Base-by-base conservation (phyloP, 2,113 vertebrate genomes). In the Atrichornis clamosus region DNA sequence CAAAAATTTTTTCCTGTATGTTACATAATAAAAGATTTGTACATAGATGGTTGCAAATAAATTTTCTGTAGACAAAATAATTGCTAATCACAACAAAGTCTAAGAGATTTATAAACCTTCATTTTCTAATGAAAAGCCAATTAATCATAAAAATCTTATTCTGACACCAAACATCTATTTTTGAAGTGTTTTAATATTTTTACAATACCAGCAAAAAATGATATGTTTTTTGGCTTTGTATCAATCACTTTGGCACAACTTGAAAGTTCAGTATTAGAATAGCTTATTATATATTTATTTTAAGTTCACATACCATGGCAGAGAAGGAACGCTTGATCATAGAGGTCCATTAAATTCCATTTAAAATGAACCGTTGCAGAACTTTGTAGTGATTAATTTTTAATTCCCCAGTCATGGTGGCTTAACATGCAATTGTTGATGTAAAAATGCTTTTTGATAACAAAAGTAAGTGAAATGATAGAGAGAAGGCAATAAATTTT, bases 301-400 rank as follows among this genome's bases (percentile, higher is more conserved):
- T 88, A 78, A 70, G 7, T 58, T 90, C 27, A 53, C 17, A 44
- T 47, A 35, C 13, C 3, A 28, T 63, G 23, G 14, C 37, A 93
- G 23, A 84, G 35, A 88, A 85, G 32, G 28, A 92, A 77, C 0
- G 0, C 16, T 86, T 96, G 59, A 90, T 83, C 27, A 72, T 10
- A 86, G 33, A 41, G 13, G 46, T 92, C 87, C 20, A 77, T 95
- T 94, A 75, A 93, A 89, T 65, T 91, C 30, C 37, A 60, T 95
- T 94, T 86, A 24, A 93, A 95, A 91, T 32, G 12, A 91, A 52
- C 11, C 75, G 26, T 30, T 80, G 26, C 27, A 83, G 42, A 28
- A 79, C 47, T 90, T 90, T 37, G 32, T 49, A 79, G 53, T 41
- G 44, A 87, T 92, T 94, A 15, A n/a, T 53, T 94, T 91, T 96